phyloP scores from a whole-genome alignment of 2,113 vertebrate genomes.

The Mirounga angustirostris region DNA sequence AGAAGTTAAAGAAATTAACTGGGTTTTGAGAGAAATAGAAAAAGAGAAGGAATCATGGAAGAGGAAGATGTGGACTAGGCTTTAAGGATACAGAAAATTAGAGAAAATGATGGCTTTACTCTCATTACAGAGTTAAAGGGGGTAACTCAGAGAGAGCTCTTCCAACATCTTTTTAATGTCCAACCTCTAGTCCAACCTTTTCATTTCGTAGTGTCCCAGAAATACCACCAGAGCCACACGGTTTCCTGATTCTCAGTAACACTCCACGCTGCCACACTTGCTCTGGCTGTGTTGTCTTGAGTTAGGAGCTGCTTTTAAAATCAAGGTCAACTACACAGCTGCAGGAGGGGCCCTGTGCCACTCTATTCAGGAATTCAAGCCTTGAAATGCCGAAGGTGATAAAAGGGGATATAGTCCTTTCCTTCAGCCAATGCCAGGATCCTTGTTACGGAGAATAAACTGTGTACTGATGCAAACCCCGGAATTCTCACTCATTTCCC shows the following conservation, averaged over 20 bases:
- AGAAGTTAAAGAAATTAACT: slow-evolving; percentile 35
- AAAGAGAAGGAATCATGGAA: neutral
- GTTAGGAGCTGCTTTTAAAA: neutral
- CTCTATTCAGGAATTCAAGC: neutral
- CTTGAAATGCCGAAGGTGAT: neutral
- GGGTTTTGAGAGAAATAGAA: neutral
- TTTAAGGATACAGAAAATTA: neutral
- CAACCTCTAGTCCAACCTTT: neutral
- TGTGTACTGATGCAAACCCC: neutral
- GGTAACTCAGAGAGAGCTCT: neutral
- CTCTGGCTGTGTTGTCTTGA: neutral
- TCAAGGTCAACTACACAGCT: neutral
- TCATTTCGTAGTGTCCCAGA: neutral
- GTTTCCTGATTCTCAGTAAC: neutral
- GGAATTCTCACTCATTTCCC: neutral
- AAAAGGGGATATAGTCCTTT: neutral
- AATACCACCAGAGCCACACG: neutral
- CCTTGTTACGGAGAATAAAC: neutral
- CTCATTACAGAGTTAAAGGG: neutral
- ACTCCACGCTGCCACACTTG: neutral
- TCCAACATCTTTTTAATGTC: neutral
- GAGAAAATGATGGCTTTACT: neutral
- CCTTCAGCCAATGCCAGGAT: slow-evolving; percentile 1
- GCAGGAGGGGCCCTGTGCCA: neutral
- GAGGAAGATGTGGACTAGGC: neutral